phyloP scores from a whole-genome alignment of 2,113 vertebrate genomes.

The Centropus unirufus region DNA sequence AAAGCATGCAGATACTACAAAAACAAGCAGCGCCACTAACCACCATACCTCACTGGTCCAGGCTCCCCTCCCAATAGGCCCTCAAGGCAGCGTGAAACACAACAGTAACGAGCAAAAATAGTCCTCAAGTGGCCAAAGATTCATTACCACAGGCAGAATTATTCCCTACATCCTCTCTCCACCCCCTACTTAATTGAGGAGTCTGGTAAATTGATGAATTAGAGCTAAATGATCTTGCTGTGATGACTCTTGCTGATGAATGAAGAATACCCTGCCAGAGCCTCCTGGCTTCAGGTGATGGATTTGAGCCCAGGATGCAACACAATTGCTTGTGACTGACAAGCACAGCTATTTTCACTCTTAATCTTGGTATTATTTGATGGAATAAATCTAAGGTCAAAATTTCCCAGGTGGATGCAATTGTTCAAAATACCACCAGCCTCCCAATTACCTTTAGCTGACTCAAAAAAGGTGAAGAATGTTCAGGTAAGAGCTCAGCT shows the following conservation, averaged over 20 bases:
- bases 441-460: background rate
- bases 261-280: slow-evolving; percentile 37
- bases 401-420: slow-evolving; percentile 4
- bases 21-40: background rate
- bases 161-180: background rate
- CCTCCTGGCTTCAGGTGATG: slow-evolving; percentile 31
- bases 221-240: slow-evolving; percentile 32
- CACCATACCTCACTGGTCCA: fast-evolving
- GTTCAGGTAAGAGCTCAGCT: background rate
- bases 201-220: slow-evolving; percentile 46
- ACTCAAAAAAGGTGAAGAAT: background rate
- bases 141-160: background rate
- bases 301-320: slow-evolving; percentile 35
- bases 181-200: slow-evolving; percentile 2
- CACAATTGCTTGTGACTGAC: slow-evolving; percentile 29
- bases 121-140: slow-evolving; percentile 5
- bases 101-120: background rate
- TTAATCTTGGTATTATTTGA: slow-evolving; percentile 51
- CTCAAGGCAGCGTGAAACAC: background rate
- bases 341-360: slow-evolving; percentile 30
- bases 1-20: fast-evolving
- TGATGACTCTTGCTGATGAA: slow-evolving; percentile 28
- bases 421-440: background rate
- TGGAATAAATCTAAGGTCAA: slow-evolving; percentile 36
- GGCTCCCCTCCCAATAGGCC: background rate